Evolutionary conservation across 2,113 vertebrate species (phyloP).

Genomic region (Mellivora capensis): DNA sequence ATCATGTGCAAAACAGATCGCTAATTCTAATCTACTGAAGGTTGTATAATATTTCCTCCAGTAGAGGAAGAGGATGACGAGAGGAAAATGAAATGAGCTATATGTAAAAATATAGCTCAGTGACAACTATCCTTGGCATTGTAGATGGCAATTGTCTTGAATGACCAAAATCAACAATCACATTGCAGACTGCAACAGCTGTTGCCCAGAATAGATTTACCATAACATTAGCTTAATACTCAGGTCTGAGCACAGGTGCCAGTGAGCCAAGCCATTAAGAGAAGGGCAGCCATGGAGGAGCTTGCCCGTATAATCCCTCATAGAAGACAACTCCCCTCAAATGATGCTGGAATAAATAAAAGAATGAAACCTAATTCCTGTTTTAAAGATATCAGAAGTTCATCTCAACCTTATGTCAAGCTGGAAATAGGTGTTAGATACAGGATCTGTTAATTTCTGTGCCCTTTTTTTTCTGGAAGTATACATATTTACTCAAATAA

Average conservation of each 20-base stretch:
- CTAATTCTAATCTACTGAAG: neutral
- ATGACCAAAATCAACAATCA: neutral
- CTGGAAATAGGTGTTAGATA: neutral
- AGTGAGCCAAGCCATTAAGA: neutral
- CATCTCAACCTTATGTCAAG: neutral
- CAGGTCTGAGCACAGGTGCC: neutral
- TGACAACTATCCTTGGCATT: neutral
- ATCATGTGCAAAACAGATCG: neutral
- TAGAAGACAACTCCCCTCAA: neutral
- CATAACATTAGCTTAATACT: neutral
- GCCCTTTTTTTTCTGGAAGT: neutral
- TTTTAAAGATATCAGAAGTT: neutral
- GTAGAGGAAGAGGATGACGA: neutral
- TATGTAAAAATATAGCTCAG: neutral
- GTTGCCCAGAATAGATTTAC: neutral
- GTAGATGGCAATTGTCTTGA: neutral
- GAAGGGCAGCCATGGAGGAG: neutral
- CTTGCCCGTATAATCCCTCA: rapidly evolving
- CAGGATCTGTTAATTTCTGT: neutral
- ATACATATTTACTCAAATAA: neutral
- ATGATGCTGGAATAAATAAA: neutral
- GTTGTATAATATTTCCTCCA: neutral
- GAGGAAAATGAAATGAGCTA: neutral
- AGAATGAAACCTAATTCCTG: neutral
- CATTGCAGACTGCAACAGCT: neutral